Conservation (phyloP, 2,113 vertebrate species). For the Sorex fumeus region DNA sequence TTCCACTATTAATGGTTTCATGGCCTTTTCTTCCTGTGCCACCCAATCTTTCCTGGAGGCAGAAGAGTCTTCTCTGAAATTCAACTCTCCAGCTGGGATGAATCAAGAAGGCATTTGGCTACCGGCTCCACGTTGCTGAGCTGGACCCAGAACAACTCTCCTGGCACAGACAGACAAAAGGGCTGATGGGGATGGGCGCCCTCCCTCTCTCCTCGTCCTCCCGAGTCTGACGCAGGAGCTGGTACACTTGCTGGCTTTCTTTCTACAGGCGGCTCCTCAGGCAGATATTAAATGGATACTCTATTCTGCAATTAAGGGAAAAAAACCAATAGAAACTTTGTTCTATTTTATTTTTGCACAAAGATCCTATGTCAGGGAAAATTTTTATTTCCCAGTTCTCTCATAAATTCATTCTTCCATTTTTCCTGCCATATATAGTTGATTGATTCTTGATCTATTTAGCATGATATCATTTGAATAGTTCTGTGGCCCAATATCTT, state of each 20-base stretch:
- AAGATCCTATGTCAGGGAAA: slow-evolving; percentile 72
- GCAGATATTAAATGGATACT: slow-evolving; percentile 73
- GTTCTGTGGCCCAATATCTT: background rate
- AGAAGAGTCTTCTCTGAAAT: background rate
- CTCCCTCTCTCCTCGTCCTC: slow-evolving; percentile 5
- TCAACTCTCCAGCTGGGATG: background rate
- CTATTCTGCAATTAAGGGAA: slow-evolving; percentile 75
- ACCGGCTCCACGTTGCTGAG: no score
- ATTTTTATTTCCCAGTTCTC: slow-evolving; percentile 54
- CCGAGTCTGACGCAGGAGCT: slow-evolving; percentile 74
- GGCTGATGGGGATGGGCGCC: slow-evolving; percentile 10
- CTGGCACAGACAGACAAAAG: slow-evolving; percentile 62
- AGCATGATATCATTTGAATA: background rate
- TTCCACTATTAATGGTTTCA: no score
- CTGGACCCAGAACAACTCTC: background rate
- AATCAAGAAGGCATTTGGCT: background rate
- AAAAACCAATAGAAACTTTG: background rate
- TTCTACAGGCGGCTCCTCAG: slow-evolving; percentile 79
- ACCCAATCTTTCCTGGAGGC: background rate
- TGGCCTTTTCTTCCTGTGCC: background rate
- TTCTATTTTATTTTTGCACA: slow-evolving; percentile 67
- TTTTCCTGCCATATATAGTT: slow-evolving; percentile 50
- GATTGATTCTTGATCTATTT: slow-evolving; percentile 36
- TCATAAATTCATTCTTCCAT: slow-evolving; percentile 31
- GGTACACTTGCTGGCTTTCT: slow-evolving; percentile 61